Evolutionary conservation across 2,797 vertebrate species (phyloP), one percentile per base, ranked within the genome.

Genomic region (Tragelaphus eurycerus): DNA sequence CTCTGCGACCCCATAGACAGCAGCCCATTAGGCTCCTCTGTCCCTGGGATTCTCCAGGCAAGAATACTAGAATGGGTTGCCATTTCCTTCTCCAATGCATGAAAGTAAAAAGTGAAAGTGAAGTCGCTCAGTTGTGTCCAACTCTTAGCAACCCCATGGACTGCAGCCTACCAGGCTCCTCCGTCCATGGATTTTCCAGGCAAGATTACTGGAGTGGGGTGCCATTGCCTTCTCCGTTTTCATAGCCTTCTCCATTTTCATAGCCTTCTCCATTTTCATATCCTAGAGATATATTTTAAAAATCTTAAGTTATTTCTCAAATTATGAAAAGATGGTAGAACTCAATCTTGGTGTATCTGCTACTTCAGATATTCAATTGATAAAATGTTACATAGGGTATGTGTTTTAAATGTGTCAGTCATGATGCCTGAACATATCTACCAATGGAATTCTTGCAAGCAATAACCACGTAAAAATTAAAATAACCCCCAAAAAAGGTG

Each of bases 241-340:
- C 38, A 43, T 43, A 43, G 38, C 38, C 38, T 43, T 43, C 38
- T 43, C 38, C 38, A 4, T 98, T 98, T 95, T 99, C 99, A 43
- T 43, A 43, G 38, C 38, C 38, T 43, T 43, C 38, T 43, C 38
- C 38, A 4, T 98, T 98, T 95, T 99, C 99, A 87, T 99, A 99
- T 98, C 99, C 99, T 99, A 98, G 86, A 79, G 78, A 94, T 43
- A 76, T 82, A 86, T 52, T 81, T 52, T 62, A 96, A 97, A 94
- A 90, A 43, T 2, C 0, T 92, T 94, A 8, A 50, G 2, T 54
- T 64, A 38, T 91, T 89, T 96, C 71, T 92, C 29, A 59, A 83
- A 95, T 19, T 19, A 27, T 74, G 31, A 95, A 89, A 2, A 88
- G 12, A 5, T 67, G 43, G 48, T n/a, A 84, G 11, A 95, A 93